phyloP scores from a whole-genome alignment of 2,797 vertebrate genomes.

The Gila robusta region DNA sequence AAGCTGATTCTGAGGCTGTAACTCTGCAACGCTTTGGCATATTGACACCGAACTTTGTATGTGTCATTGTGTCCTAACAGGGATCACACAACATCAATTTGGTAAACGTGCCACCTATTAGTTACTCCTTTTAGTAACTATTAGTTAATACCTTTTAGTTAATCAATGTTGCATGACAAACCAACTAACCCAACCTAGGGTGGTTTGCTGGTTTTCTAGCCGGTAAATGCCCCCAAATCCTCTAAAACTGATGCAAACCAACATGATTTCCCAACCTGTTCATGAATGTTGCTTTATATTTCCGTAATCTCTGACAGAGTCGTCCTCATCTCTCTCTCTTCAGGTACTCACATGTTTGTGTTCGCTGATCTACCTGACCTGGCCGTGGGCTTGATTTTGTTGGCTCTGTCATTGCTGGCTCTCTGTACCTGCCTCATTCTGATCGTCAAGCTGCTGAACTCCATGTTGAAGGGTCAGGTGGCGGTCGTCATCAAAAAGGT shows the following conservation, averaged over 20 bases:
- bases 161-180: background rate
- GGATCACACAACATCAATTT: no score
- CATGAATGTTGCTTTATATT: background rate
- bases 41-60: no score
- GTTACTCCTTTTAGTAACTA: no score
- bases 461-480: conserved; percentile 94
- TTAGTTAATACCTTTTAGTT: no score
- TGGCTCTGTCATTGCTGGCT: conserved; percentile 84
- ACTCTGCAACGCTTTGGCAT: no score
- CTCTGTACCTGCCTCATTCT: conserved; percentile 92
- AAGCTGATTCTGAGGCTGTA: no score
- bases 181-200: background rate
- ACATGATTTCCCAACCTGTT: background rate
- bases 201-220: background rate
- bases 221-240: background rate
- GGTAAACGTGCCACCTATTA: no score
- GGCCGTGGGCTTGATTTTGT: conserved; percentile 88
- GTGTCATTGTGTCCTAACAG: no score
- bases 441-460: conserved; percentile 95
- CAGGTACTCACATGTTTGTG: conserved; percentile 91
- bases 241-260: background rate
- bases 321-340: background rate
- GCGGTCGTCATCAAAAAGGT: conserved; percentile 94
- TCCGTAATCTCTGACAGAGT: background rate
- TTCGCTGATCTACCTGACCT: conserved; percentile 81